Evolutionary conservation across 2,797 vertebrate species (phyloP), one percentile per base, ranked within the genome.

Genomic region (Podarcis siculus): DNA sequence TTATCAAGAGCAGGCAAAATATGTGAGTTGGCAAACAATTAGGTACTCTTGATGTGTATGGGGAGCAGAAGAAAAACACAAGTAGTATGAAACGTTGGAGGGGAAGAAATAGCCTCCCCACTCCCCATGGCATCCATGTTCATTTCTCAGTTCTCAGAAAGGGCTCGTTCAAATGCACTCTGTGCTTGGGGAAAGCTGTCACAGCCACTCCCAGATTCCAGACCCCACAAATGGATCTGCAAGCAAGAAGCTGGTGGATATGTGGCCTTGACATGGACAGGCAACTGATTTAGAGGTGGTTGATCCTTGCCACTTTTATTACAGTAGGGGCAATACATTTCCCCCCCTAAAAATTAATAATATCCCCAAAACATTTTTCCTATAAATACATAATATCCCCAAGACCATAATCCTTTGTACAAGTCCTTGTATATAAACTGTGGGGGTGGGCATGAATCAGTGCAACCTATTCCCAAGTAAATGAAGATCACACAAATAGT

Each of bases 261-360:
- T 45, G 45, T 49, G 30, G 30, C 45, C 45, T n/a, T 32, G 30
- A 19, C 77, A 8, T 32, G 77, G 45, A 17, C 77, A 55, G 45
- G 30, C 15, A 25, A 2, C 0, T 21, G 61, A 37, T 9, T 67
- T 81, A 67, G 80, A 45, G 17, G 19, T 7, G 2, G 19, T 45
- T 45, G 27, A 69, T 45, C 39, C 27, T 45, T 30, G 61, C 64
- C 80, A 82, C 35, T 67, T 39, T 17, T 7, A 69, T 82, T 82
- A 25, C 39, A 45, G 17, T 69, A 17, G 21, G 13, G 32, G 37
- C 30, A 79, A 79, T 19, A 39, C 30, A 78, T n/a, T 45, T n/a
- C 49, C 19, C 10, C 10, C 45, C 45, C 19, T 5, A 21, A 61
- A 61, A 61, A 61, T 17, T 61, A 25, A 49, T 78, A 5, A 49